These are phyloP conservation scores for Lydus trimaculatus DNA, from an alignment of 2,888 invertebrate genomes.

Conservation along the genomic window DNA sequence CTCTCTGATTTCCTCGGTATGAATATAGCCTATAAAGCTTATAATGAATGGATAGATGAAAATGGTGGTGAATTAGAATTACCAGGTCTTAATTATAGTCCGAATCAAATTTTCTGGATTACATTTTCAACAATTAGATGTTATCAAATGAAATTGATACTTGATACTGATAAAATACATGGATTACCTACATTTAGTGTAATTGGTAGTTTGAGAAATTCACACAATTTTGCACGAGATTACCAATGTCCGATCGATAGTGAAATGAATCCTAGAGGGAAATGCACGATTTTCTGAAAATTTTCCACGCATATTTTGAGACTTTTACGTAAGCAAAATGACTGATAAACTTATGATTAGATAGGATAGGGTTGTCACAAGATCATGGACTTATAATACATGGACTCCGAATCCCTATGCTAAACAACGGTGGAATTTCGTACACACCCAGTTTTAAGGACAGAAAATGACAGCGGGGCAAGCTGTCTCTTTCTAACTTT, in stretches of 20 bases:
- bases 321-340: too few species aligned
- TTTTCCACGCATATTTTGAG: too few species aligned
- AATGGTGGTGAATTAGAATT: constrained; percentile 71
- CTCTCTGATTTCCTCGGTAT: constrained; percentile 92
- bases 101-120: constrained; percentile 65
- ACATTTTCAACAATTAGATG: constrained; percentile 45
- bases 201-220: constrained; percentile 40
- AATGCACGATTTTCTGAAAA: constrained; percentile 35
- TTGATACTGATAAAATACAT: constrained; percentile 29
- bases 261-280: constrained; percentile 47
- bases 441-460: too few species aligned
- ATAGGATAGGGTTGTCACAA: too few species aligned
- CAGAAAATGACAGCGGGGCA: too few species aligned
- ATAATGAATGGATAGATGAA: constrained; percentile 72
- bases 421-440: too few species aligned
- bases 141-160: constrained; percentile 33
- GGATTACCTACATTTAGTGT: constrained; percentile 41
- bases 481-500: too few species aligned
- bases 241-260: constrained; percentile 44
- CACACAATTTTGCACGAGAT: constrained; percentile 45
- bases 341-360: too few species aligned
- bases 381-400: too few species aligned
- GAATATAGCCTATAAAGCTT: constrained; percentile 85
- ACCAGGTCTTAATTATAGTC: constrained; percentile 74
- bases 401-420: too few species aligned